Base-by-base conservation (phyloP, 2,888 invertebrate species). In the Trichopria drosophilae region DNA sequence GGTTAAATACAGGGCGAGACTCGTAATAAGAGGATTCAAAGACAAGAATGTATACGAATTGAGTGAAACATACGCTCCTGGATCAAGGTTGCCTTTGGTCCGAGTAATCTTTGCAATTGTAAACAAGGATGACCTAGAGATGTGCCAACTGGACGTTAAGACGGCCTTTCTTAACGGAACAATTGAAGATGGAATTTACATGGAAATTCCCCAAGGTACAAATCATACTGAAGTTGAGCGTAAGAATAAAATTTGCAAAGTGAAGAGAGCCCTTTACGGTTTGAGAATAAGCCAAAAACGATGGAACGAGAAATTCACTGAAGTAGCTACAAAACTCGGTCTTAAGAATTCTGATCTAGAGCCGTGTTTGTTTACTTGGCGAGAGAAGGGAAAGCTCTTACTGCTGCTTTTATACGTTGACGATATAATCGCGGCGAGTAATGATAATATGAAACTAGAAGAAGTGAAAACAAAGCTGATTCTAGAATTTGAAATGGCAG, bases 401-500 rank as follows among this genome's bases (percentile, higher is more conserved):
- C 42, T 54, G 23, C 29, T 57, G 19, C 31, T 52, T 34, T 16
- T 55, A 15, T 37, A 50, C 24, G 50, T 50, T 12, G 50, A 50
- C 26, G 49, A 51, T 15, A 51, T 55, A 13, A 22, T 15, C 28
- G 29, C 53, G 28, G 54, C 53, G 4, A 57, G 51, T 32, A 57
- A 58, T 29, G 48, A 57, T 28, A 35, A 41, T 41, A 20, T 43
- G 41, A 59, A 55, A 26, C 13, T 57, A 35, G 16, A 42, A 5
- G 52, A 58, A 46, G 42, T 54, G 19, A 57, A 45, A 39, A 26
- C 36, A 29, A 35, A 32, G 29, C 40, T 57, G n/a, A 23, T 22
- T 24, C 34, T 29, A n/a, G 51, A 54, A 49, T 57, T 54, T 35
- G 36, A 57, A 49, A 57, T 57, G 22, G 50, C 44, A 9, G 43